These are phyloP conservation scores for Pogonus chalceus DNA, from an alignment of 1,140 invertebrate species.

Conservation along the genomic window DNA sequence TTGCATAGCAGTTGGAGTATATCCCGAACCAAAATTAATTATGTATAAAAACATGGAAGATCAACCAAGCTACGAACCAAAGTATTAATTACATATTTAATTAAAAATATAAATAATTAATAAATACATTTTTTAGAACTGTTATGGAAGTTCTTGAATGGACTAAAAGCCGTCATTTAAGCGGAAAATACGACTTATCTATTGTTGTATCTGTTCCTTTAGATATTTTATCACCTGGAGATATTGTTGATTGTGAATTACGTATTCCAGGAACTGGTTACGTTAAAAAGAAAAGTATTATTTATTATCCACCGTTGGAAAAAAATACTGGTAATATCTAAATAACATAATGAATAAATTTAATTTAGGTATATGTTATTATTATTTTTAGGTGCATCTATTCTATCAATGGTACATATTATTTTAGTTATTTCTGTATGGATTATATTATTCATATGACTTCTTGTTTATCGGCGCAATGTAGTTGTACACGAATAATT, in stretches of 20 bases:
- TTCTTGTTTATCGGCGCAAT: neutral
- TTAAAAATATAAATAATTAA: neutral
- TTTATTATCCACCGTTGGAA: conserved; percentile 25
- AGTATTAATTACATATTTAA: neutral
- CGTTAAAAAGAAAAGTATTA: conserved; percentile 27
- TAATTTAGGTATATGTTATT: neutral
- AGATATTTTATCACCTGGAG: conserved; percentile 20
- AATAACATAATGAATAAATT: neutral
- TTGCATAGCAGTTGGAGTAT: conserved; percentile 35
- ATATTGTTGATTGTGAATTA: conserved; percentile 25
- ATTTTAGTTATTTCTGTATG: neutral
- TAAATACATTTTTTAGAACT: conserved; percentile 15
- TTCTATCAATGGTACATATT: neutral
- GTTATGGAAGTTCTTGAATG: conserved; percentile 24
- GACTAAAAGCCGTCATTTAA: conserved; percentile 24
- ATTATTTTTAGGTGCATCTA: neutral
- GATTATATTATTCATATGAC: neutral
- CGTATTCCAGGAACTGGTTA: conserved; percentile 29
- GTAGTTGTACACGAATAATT: neutral
- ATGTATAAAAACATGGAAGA: conserved; percentile 27
- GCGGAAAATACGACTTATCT: conserved; percentile 23
- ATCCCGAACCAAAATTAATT: conserved; percentile 36
- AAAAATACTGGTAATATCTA: neutral
- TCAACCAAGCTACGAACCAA: neutral
- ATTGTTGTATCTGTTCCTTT: conserved; percentile 22